Base-by-base conservation (phyloP, 2,113 vertebrate species). In the Grantiella picta region DNA sequence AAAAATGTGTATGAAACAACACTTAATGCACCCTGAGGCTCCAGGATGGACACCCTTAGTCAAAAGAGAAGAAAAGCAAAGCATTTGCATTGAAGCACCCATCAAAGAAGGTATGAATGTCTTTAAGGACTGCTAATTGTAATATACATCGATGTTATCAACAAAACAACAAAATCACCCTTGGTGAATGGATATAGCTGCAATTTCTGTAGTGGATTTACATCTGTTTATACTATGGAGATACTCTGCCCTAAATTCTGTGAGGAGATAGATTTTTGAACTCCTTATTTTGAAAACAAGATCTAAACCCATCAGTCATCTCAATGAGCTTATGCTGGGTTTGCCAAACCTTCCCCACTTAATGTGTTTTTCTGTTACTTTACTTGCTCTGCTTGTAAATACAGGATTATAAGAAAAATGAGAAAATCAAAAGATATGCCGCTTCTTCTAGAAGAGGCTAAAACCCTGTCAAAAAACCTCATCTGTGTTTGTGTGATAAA, bases 401-500 rank as follows among this genome's bases (percentile, higher is more conserved):
- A 79, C 17, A n/a, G 73, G 73, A 94, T 86, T 91, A 61, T 27
- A 72, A 77, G 80, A 83, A 92, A 93, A 92, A 80, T 7, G 22
- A 72, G 80, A 71, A 92, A 77, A 92, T 35, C 71, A 65, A 61
- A 89, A 84, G 49, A 84, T 81, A 82, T 0, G 1, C 73, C 40
- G 69, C 42, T 20, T 91, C 50, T 93, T 42, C 64, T 53, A 61
- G n/a, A 64, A 82, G 71, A 82, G 71, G 84, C 77, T 94, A 86
- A 95, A 92, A 73, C 45, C 38, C 36, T 72, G 72, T 81, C 78
- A 92, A 72, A 91, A 96, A 78, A 47, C 56, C 84, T 47, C 65
- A 71, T 91, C 81, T 92, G 93, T 56, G 33, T 84, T 94, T 91
- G 52, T 79, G 81, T 68, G 87, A 94, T 92, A 96, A 91, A 95